These are phyloP conservation scores for Falco columbarius DNA, from an alignment of 2,797 vertebrate genomes.

Conservation along the genomic window DNA sequence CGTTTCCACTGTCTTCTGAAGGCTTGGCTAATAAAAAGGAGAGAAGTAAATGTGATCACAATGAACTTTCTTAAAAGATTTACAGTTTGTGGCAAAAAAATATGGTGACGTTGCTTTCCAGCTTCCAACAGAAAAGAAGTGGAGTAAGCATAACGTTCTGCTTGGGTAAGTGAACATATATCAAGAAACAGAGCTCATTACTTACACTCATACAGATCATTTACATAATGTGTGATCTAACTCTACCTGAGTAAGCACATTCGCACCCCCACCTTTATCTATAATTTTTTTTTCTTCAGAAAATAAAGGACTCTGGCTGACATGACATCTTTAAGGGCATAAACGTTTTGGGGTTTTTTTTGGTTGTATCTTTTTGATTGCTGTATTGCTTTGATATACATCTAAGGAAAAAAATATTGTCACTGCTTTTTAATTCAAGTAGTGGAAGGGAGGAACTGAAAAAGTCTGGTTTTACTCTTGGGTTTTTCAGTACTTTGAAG, in stretches of 20 bases:
- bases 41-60: background rate
- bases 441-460: background rate
- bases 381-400: slow-evolving; percentile 3
- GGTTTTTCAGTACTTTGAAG: slow-evolving; percentile 27
- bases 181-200: background rate
- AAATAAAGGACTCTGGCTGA: background rate
- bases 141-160: background rate
- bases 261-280: background rate
- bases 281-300: background rate
- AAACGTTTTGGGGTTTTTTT: background rate
- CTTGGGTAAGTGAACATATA: background rate
- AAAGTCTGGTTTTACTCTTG: background rate
- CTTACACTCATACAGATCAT: background rate
- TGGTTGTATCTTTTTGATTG: background rate
- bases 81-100: background rate
- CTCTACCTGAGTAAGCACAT: background rate
- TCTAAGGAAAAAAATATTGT: slow-evolving; percentile 8
- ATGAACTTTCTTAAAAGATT: background rate
- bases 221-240: background rate
- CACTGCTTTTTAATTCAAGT: slow-evolving; percentile 2
- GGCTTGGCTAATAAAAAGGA: background rate
- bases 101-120: background rate
- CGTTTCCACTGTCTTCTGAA: background rate
- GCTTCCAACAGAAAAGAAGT: background rate
- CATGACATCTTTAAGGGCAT: background rate